Evolutionary conservation across 1,140 invertebrate genomes (phyloP).

Genomic region (Drosophila lini): DNA sequence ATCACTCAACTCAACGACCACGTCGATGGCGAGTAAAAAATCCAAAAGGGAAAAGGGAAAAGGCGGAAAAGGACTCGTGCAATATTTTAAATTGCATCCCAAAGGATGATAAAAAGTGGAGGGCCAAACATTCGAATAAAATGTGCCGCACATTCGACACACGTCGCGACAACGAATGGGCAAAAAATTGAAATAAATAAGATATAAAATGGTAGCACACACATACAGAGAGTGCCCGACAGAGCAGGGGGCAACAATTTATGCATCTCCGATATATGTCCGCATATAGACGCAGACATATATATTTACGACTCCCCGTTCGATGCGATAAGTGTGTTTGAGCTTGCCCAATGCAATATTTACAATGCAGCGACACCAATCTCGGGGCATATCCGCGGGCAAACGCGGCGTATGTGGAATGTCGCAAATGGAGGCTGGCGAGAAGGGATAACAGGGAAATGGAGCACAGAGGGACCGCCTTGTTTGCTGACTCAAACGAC

Average conservation of each 20-base stretch:
- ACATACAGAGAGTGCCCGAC: neutral
- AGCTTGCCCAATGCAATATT: constrained; percentile 64
- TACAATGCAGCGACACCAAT: constrained; percentile 70
- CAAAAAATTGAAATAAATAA: constrained; percentile 81
- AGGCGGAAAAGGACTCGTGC: constrained; percentile 41
- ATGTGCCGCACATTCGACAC: constrained; percentile 67
- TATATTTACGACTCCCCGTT: constrained; percentile 68
- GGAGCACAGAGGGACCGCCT: constrained; percentile 1
- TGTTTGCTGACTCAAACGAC: constrained; percentile 70
- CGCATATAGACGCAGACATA: constrained; percentile 33
- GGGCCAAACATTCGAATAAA: constrained; percentile 59
- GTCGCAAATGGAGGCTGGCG: constrained; percentile 8
- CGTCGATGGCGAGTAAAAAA: constrained; percentile 41
- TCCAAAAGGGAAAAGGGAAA: constrained; percentile 7
- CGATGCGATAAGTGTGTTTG: constrained; percentile 75
- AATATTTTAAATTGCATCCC: constrained; percentile 78
- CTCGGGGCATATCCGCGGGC: constrained; percentile 39
- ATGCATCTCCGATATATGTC: constrained; percentile 52
- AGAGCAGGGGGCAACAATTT: constrained; percentile 48
- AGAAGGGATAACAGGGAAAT: neutral
- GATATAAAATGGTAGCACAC: constrained; percentile 68
- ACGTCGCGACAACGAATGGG: constrained; percentile 66
- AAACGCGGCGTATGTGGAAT: constrained; percentile 62
- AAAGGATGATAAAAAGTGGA: constrained; percentile 44
- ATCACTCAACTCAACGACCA: constrained; percentile 72